Base-by-base conservation (phyloP, 2,888 invertebrate genomes). In the Panorpa germanica region DNA sequence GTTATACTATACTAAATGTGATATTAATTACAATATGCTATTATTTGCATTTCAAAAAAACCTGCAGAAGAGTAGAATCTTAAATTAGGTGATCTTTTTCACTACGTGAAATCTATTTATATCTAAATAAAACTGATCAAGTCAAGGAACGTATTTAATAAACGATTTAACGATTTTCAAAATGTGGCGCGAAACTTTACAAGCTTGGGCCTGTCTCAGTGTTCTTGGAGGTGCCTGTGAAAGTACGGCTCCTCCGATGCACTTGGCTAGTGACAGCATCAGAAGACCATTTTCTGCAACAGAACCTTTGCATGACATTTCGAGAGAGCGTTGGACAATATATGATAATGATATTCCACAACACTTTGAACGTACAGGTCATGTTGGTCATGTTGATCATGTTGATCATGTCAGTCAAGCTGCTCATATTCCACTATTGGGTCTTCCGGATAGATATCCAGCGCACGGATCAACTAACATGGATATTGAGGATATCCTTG, bases 401-500 rank as follows among this genome's bases (percentile, higher is more conserved):
- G 30, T 26, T 13, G 15, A 22, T 8, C n/a, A 22, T n/a, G 33
- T 29, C 22, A 17, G 30, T 18, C 32, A 32, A 26, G 27, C 18
- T 12, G 35, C 27, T 25, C 14, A 33, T 15, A 33, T 33, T 25
- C 33, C 31, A 29, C 23, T 35, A 16, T 35, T 35, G 18, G 31
- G 28, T n/a, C n/a, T n/a, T n/a, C n/a, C n/a, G n/a, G n/a, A n/a
- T n/a, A 4, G 24, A 15, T 24, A 10, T 13, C 4, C 45, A 49
- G 26, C 48, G 46, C 16, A 46, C 42, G 3, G 33, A 36, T 21
- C 36, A 35, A 18, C 38, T 36, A n/a, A n/a, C n/a, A n/a, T n/a
- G n/a, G n/a, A n/a, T n/a, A n/a, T n/a, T n/a, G n/a, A n/a, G n/a
- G n/a, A n/a, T n/a, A n/a, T n/a, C n/a, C n/a, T n/a, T n/a, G n/a